A percentile compares a stretch with the other conserved stretches of the same genome.
Conservation (phyloP, 2,888 invertebrate genomes). For the Hyposoter didymator region DNA sequence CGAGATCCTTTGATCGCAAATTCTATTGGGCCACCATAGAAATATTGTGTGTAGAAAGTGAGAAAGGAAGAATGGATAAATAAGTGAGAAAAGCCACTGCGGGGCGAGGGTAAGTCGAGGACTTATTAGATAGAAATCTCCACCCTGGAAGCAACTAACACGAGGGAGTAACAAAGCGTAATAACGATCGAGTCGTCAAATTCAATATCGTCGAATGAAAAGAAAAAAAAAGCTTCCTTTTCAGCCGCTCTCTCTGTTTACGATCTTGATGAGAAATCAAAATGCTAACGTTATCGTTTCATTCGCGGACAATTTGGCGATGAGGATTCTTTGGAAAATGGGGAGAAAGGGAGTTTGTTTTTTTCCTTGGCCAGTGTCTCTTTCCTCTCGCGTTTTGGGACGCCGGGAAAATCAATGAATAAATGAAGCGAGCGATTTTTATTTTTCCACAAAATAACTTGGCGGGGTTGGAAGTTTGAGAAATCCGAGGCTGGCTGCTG, state of each 20-base stretch:
- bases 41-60: constrained; percentile 45
- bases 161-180: neutral
- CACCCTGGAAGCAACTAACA: neutral
- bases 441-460: constrained; percentile 50
- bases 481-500: no score
- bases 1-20: constrained; percentile 82
- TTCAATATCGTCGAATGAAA: neutral
- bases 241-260: neutral
- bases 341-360: no score
- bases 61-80: constrained; percentile 46
- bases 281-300: no score
- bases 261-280: constrained; percentile 12
- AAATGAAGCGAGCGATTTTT: neutral
- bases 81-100: constrained; percentile 39
- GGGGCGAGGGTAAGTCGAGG: constrained; percentile 46
- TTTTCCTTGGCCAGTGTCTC: constrained; percentile 16
- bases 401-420: no score
- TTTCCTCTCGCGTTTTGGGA: constrained; percentile 34
- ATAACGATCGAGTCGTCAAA: neutral
- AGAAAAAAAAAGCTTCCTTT: neutral
- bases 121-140: constrained; percentile 39
- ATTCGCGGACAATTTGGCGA: no score
- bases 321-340: no score
- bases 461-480: neutral
- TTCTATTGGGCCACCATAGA: constrained; percentile 78